A percentile compares a stretch with the other conserved stretches of the same genome.
Evolutionary conservation across 1,140 invertebrate genomes (phyloP).

Genomic region (Drosophila parabipectinata): DNA sequence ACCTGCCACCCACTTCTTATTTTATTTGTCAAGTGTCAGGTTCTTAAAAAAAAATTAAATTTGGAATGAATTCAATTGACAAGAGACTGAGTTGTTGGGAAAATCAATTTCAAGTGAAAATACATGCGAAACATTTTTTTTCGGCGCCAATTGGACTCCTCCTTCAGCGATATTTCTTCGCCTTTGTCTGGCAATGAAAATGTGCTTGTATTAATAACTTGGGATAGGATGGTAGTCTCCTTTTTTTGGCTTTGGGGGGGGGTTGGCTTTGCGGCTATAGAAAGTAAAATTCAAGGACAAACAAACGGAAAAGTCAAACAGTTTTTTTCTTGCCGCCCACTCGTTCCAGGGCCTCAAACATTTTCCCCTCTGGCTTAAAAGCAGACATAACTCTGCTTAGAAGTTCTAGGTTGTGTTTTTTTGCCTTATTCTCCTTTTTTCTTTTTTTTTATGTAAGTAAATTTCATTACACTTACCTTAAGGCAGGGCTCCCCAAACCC

Average conservation of each 20-base stretch:
- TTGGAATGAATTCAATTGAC: constrained; percentile 77
- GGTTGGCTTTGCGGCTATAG: constrained; percentile 33
- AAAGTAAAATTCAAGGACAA: constrained; percentile 76
- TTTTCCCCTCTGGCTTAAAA: constrained; percentile 27
- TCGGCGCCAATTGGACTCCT: constrained; percentile 51
- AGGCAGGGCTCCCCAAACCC: constrained; percentile 1
- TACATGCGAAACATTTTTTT: constrained; percentile 59
- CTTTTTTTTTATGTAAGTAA: constrained; percentile 39
- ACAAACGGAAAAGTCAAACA: constrained; percentile 69
- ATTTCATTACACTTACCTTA: constrained; percentile 66
- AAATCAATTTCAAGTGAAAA: constrained; percentile 70
- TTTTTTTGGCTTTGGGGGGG: neutral
- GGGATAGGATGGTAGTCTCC: neutral
- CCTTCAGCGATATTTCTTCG: neutral
- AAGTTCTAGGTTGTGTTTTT: constrained; percentile 54
- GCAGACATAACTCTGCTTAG: constrained; percentile 61
- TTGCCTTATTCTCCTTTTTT: constrained; percentile 4
- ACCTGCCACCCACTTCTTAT: constrained; percentile 58
- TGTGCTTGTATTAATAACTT: constrained; percentile 78
- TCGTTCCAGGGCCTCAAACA: constrained; percentile 36
- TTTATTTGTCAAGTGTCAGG: constrained; percentile 12
- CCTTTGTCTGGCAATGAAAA: constrained; percentile 67
- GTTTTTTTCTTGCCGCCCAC: constrained; percentile 5
- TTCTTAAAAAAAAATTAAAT: constrained; percentile 28
- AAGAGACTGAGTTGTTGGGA: constrained; percentile 26